These are phyloP conservation scores for Leptinotarsa defecta DNA, from an alignment of 1,140 invertebrate genomes.

Conservation along the genomic window DNA sequence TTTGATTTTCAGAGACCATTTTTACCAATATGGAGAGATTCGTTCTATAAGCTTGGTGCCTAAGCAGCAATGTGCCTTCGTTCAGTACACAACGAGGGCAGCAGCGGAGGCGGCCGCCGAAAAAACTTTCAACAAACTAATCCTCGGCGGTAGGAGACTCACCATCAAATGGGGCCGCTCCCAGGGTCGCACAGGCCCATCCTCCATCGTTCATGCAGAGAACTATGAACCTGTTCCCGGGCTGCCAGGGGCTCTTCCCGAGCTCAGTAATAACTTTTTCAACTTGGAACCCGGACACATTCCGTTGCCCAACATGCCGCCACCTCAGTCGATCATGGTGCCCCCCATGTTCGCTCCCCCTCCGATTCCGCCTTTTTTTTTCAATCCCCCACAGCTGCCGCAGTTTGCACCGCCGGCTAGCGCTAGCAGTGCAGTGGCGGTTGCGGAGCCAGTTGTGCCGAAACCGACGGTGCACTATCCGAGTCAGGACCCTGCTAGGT, in stretches of 20 bases:
- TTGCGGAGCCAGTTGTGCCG: conserved; percentile 50
- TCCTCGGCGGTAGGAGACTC: conserved; percentile 81
- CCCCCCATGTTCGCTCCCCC: conserved; percentile 57
- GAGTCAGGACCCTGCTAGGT: conserved; percentile 89
- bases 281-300: conserved; percentile 69
- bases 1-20: conserved; percentile 71
- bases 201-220: conserved; percentile 51
- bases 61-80: conserved; percentile 96
- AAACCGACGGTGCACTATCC: conserved; percentile 81
- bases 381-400: conserved; percentile 64
- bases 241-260: conserved; percentile 76
- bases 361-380: conserved; percentile 63
- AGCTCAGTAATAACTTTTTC: conserved; percentile 81
- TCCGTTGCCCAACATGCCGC: conserved; percentile 58
- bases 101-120: conserved; percentile 94
- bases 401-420: conserved; percentile 60
- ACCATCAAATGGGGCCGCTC: conserved; percentile 97
- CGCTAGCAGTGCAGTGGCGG: conserved; percentile 35
- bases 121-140: conserved; percentile 94
- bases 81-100: conserved; percentile 89
- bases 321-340: conserved; percentile 63
- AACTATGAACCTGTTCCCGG: conserved; percentile 86
- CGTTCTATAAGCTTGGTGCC: conserved; percentile 88
- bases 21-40: conserved; percentile 99
- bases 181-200: conserved; percentile 60